Evolutionary conservation across 2,888 invertebrate genomes (phyloP), one percentile per base, ranked within the genome.

Genomic region (Acanthopleura granulata): DNA sequence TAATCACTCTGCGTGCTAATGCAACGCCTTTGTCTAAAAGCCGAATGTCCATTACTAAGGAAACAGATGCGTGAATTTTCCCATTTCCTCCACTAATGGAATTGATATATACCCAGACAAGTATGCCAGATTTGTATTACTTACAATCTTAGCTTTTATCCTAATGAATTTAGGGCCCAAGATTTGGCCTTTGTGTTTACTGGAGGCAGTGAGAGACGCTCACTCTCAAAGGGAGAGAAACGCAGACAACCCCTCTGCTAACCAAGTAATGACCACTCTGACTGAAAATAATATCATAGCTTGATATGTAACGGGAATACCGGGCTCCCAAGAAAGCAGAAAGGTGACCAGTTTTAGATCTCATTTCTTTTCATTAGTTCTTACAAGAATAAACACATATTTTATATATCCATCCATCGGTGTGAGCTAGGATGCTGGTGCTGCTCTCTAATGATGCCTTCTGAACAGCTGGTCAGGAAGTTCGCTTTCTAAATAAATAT

Each of bases 51-150:
- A 66, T 66, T 66, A 66, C 57, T 66, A 16, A 18, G 25, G 29
- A 66, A 66, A 66, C 66, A 66, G 25, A 66, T 66, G 66, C 66
- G 25, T 27, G 29, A 66, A 27, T 66, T 66, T 66, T 16, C 66
- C 66, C 66, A 66, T 66, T 66, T 66, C 29, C 66, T 66, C 16
- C 16, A 15, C 66, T 66, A 66, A 66, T 66, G 66, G 66, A 66
- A 66, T 66, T 66, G 66, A 66, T 66, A 66, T 66, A 66, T 66
- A 66, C 66, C 66, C 29, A 22, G 66, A 66, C 57, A 57, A 66
- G 16, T 66, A 66, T 66, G 22, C 66, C 66, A 22, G 66, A 66
- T 66, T 66, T 22, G 29, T 66, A 66, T 66, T 66, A 66, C 66
- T 27, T 27, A 66, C 22, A 66, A 66, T 66, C 66, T 66, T 1